phyloP scores from a whole-genome alignment of 2,888 invertebrate species.

The Perdita meconis region DNA sequence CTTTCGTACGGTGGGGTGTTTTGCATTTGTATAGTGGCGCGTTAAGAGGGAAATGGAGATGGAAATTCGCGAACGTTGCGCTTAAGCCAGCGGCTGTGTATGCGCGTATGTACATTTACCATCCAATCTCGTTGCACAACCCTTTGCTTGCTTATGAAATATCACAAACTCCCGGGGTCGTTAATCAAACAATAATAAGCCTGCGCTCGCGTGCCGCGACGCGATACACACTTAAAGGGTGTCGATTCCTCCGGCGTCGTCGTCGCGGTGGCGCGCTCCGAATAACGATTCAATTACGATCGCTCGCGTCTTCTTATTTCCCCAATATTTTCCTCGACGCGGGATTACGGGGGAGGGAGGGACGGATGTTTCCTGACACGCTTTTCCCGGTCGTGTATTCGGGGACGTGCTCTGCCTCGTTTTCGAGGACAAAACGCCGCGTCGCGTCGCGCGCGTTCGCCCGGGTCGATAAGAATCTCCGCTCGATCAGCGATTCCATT shows the following conservation, averaged over 20 bases:
- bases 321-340: constrained; percentile 7
- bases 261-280: constrained; percentile 20
- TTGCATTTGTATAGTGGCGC: constrained; percentile 24
- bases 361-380: too few relatives aligned
- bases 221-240: constrained; percentile 54
- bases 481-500: not conserved
- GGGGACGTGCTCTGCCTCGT: too few relatives aligned
- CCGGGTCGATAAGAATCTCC: not conserved
- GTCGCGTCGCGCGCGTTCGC: too few relatives aligned
- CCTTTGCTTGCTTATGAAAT: constrained; percentile 74
- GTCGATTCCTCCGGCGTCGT: constrained; percentile 43
- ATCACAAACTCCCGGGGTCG: constrained; percentile 70
- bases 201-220: constrained; percentile 38
- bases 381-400: too few relatives aligned
- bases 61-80: constrained; percentile 46
- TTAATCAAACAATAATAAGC: constrained; percentile 75
- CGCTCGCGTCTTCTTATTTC: constrained; percentile 15
- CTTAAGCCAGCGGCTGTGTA: constrained; percentile 44
- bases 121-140: constrained; percentile 70
- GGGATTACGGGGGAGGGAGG: not conserved
- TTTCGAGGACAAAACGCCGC: too few relatives aligned
- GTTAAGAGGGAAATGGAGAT: constrained; percentile 44
- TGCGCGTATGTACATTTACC: constrained; percentile 60
- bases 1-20: not conserved
- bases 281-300: constrained; percentile 56